These are phyloP conservation scores for Tetraodon nigroviridis DNA, from an alignment of 2,113 vertebrate species.

Conservation along the genomic window DNA sequence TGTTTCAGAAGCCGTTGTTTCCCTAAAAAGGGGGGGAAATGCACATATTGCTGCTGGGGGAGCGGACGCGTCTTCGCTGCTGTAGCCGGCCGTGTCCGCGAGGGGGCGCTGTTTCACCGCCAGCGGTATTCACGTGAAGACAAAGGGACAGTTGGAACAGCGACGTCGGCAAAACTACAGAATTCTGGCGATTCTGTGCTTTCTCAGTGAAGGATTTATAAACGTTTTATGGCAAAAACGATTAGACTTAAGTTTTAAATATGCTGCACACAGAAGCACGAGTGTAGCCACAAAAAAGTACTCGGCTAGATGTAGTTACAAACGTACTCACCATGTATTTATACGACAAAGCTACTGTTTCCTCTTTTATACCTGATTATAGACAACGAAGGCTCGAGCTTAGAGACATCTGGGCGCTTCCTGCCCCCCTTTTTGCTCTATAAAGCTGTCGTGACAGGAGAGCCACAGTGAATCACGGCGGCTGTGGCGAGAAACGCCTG, in stretches of 20 bases:
- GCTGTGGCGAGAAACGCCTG: neutral
- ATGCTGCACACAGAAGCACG: neutral
- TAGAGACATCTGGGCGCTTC: slow-evolving; percentile 10
- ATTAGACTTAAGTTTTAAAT: neutral
- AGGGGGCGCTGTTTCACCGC: too few species aligned
- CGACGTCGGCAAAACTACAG: slow-evolving; percentile 12
- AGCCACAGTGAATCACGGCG: slow-evolving; percentile 5
- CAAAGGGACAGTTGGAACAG: slow-evolving; percentile 7
- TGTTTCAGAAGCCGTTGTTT: slow-evolving; percentile 14
- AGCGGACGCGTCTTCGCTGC: too few species aligned
- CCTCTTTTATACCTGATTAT: too few species aligned
- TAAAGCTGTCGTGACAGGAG: slow-evolving; percentile 14
- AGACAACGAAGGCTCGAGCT: too few species aligned
- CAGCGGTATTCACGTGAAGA: too few species aligned
- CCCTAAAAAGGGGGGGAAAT: too few species aligned
- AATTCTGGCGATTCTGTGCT: slow-evolving; percentile 16
- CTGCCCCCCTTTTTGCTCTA: slow-evolving; percentile 10
- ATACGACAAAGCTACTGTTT: too few species aligned
- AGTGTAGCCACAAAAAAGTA: neutral
- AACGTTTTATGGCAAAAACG: slow-evolving; percentile 32
- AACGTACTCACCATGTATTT: too few species aligned
- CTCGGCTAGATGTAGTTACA: too few species aligned
- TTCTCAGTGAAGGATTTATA: slow-evolving; percentile 11
- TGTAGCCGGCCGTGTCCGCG: too few species aligned
- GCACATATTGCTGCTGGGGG: too few species aligned